These are phyloP conservation scores for Argynnis bischoffii DNA, from an alignment of 2,888 invertebrate species.

Conservation along the genomic window DNA sequence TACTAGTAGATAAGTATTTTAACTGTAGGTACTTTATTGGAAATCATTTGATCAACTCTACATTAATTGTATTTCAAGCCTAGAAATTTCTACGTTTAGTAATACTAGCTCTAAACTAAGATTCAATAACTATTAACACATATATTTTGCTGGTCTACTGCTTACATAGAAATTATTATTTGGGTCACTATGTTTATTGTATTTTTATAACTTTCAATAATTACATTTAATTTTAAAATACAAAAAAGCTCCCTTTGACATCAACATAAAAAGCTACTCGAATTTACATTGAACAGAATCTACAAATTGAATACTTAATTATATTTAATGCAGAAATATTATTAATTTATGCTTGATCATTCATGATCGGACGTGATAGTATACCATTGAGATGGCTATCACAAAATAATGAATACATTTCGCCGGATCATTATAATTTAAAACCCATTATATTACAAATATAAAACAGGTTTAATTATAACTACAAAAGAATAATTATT, in stretches of 20 bases:
- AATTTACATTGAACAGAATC: slow-evolving; percentile 22
- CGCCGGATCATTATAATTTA: background rate
- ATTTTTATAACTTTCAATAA: background rate
- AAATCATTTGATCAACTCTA: no score
- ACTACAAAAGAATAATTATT: background rate
- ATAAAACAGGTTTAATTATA: slow-evolving; percentile 8
- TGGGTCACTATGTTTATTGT: no score
- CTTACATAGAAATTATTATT: no score
- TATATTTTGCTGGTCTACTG: no score
- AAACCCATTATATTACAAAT: background rate
- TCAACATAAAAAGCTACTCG: slow-evolving; percentile 6
- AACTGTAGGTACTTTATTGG: no score
- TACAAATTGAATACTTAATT: slow-evolving; percentile 22
- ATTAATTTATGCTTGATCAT: slow-evolving; percentile 16
- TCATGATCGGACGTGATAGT: background rate
- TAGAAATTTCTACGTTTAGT: no score
- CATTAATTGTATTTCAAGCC: no score
- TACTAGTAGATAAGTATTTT: no score
- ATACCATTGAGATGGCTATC: background rate
- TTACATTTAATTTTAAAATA: slow-evolving; percentile 2
- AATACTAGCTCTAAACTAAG: no score
- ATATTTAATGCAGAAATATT: slow-evolving; percentile 4
- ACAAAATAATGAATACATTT: slow-evolving; percentile 1
- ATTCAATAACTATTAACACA: no score
- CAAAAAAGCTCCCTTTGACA: background rate